These are phyloP conservation scores for Threskiornis aethiopicus DNA, from an alignment of 2,797 vertebrate genomes.

Conservation along the genomic window DNA sequence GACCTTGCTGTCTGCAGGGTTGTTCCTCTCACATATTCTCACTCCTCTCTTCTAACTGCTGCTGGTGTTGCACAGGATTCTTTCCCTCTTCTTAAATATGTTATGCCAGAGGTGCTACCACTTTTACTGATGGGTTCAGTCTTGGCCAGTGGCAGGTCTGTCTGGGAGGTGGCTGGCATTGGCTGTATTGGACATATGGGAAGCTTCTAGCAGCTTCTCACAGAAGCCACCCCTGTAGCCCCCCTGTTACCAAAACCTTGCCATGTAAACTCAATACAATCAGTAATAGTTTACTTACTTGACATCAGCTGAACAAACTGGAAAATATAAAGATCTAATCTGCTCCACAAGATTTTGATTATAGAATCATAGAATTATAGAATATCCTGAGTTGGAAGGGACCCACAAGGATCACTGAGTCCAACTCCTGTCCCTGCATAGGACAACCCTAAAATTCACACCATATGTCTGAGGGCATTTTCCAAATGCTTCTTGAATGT, in stretches of 20 bases:
- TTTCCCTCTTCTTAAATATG: background rate
- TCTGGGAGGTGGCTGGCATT: fast-evolving
- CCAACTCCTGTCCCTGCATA: too few relatives aligned
- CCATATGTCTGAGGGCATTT: too few relatives aligned
- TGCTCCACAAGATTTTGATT: background rate
- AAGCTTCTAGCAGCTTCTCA: background rate
- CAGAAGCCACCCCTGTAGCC: background rate
- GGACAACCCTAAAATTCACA: too few relatives aligned
- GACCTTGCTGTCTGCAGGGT: background rate
- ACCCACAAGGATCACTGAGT: too few relatives aligned
- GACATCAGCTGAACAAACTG: background rate
- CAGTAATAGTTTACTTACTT: background rate
- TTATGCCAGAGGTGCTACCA: background rate
- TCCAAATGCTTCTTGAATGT: too few relatives aligned
- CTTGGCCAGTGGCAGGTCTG: fast-evolving
- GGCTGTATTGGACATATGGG: background rate
- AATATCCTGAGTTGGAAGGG: too few relatives aligned
- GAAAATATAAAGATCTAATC: background rate
- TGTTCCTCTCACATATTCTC: background rate
- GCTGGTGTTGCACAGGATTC: too few relatives aligned
- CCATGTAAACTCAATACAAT: background rate
- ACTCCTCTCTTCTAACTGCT: too few relatives aligned
- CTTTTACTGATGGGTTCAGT: fast-evolving
- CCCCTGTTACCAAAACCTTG: background rate
- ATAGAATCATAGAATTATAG: too few relatives aligned